Evolutionary conservation across 2,797 vertebrate genomes (phyloP).

Genomic region (Lutjanus argentimaculatus): DNA sequence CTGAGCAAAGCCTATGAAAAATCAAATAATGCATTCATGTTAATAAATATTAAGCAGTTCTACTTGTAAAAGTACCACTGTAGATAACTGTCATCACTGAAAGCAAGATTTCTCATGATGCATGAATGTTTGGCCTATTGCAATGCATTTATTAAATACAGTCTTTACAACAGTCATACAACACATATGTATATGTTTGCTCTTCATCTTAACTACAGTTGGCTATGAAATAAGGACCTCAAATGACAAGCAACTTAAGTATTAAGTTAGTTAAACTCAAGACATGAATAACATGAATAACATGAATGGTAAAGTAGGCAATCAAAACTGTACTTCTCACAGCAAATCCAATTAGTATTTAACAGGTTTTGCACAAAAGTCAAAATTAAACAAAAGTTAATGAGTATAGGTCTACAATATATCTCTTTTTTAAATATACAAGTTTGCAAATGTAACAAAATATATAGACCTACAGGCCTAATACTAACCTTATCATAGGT

Average conservation of each 20-base stretch:
- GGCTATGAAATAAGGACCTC: slow-evolving; percentile 45
- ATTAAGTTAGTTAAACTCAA: slow-evolving; percentile 60
- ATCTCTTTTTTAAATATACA: slow-evolving; percentile 43
- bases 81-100: not conserved
- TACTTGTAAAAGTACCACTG: not conserved
- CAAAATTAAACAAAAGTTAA: slow-evolving; percentile 42
- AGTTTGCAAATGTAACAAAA: slow-evolving; percentile 44
- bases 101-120: not conserved
- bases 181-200: slow-evolving; percentile 28
- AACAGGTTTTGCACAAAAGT: slow-evolving; percentile 29
- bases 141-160: slow-evolving; percentile 76
- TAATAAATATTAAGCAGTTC: slow-evolving; percentile 3
- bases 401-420: slow-evolving; percentile 38
- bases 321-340: slow-evolving; percentile 33
- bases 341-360: slow-evolving; percentile 47
- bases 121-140: slow-evolving; percentile 3
- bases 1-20: too few relatives aligned
- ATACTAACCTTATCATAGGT: slow-evolving; percentile 37
- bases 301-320: slow-evolving; percentile 32
- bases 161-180: slow-evolving; percentile 60
- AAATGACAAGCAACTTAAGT: slow-evolving; percentile 37
- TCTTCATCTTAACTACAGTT: slow-evolving; percentile 51
- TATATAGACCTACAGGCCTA: slow-evolving; percentile 33
- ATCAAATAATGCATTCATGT: slow-evolving; percentile 2
- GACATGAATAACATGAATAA: slow-evolving; percentile 52